Evolutionary conservation across 1,140 invertebrate species (phyloP).

Genomic region (Penaeus indicus): DNA sequence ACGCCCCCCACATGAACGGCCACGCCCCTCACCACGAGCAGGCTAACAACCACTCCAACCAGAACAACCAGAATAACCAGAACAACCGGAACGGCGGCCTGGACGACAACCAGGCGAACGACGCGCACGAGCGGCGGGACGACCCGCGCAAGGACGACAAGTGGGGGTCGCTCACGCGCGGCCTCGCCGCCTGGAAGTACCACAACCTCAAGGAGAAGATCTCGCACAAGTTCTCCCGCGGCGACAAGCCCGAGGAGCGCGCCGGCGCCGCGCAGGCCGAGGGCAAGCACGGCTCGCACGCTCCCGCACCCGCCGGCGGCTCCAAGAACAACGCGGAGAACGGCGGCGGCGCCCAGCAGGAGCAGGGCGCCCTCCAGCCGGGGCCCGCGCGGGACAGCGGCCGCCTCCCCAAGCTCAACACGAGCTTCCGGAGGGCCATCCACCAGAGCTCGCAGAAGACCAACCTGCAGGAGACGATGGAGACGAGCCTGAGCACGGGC

Average conservation of each 20-base stretch:
- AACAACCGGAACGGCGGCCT: not conserved
- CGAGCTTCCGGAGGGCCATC: slow-evolving; percentile 68
- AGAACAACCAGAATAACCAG: not conserved
- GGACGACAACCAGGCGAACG: slow-evolving; percentile 26
- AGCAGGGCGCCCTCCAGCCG: slow-evolving; percentile 36
- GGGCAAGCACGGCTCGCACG: slow-evolving; percentile 74
- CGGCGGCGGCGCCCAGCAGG: slow-evolving; percentile 51
- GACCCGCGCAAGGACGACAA: slow-evolving; percentile 60
- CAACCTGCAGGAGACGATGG: slow-evolving; percentile 63
- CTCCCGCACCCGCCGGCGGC: slow-evolving; percentile 68
- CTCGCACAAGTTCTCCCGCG: slow-evolving; percentile 80
- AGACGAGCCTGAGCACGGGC: slow-evolving; percentile 40
- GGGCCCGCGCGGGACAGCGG: slow-evolving; percentile 38
- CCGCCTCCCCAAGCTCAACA: slow-evolving; percentile 66
- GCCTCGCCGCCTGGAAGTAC: slow-evolving; percentile 76
- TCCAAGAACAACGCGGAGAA: slow-evolving; percentile 28
- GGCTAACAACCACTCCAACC: not conserved
- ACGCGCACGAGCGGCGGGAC: slow-evolving; percentile 35
- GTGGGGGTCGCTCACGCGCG: slow-evolving; percentile 62
- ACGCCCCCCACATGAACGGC: slow-evolving; percentile 19
- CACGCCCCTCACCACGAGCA: not conserved
- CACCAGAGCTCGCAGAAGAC: slow-evolving; percentile 68
- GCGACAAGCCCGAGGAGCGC: slow-evolving; percentile 52
- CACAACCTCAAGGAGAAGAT: slow-evolving; percentile 88
- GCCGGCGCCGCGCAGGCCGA: slow-evolving; percentile 72